These are phyloP conservation scores for Orthosia gothica DNA, from an alignment of 2,888 invertebrate genomes.

Conservation along the genomic window DNA sequence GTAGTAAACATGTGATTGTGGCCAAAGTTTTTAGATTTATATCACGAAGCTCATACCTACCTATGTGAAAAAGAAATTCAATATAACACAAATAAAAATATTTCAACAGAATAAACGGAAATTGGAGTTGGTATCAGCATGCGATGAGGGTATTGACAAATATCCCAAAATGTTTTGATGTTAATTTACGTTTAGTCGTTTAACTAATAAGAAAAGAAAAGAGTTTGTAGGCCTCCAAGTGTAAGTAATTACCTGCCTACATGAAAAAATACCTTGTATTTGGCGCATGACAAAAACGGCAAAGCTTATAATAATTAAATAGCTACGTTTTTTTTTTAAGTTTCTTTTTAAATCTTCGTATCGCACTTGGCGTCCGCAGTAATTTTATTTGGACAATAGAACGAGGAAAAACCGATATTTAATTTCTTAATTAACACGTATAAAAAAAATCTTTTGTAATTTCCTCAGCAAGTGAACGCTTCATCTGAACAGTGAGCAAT, in stretches of 20 bases:
- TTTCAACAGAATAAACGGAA: slow-evolving; percentile 4
- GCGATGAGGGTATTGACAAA: not conserved
- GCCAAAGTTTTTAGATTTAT: slow-evolving; percentile 17
- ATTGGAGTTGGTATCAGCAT: not conserved
- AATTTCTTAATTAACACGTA: slow-evolving; percentile 26
- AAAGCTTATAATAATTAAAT: no score
- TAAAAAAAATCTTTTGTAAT: slow-evolving; percentile 25
- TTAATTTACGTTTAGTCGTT: not conserved
- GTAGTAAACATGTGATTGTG: not conserved
- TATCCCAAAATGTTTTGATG: slow-evolving; percentile 2
- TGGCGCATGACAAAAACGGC: not conserved
- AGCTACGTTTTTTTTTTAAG: no score
- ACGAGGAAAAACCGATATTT: slow-evolving; percentile 25
- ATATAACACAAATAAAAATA: slow-evolving; percentile 1
- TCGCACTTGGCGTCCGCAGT: no score
- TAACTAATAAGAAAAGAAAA: not conserved
- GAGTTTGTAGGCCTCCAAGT: not conserved
- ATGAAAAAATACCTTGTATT: not conserved
- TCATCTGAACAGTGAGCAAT: slow-evolving; percentile 52
- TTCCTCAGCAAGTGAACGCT: slow-evolving; percentile 42
- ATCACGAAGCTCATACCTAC: not conserved
- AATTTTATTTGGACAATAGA: slow-evolving; percentile 6
- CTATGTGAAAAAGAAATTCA: slow-evolving; percentile 1
- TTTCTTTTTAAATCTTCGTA: no score
- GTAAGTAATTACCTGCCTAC: not conserved